Evolutionary conservation across 1,140 invertebrate genomes (phyloP).

Genomic region (Microplitis demolitor): DNA sequence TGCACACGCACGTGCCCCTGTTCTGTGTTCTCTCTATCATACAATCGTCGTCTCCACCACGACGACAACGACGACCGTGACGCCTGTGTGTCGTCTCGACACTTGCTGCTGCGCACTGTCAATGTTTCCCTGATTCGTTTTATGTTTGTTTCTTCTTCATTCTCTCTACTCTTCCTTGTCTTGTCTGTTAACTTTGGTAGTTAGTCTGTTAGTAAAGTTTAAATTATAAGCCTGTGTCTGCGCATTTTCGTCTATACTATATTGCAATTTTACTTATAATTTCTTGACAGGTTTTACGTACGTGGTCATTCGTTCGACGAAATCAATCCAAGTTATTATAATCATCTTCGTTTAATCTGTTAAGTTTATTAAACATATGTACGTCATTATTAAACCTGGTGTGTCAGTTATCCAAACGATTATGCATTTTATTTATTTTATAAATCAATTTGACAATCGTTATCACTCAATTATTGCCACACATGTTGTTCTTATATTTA

Average conservation of each 20-base stretch:
- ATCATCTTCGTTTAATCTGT: background rate
- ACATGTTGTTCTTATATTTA: background rate
- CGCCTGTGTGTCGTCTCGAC: slow-evolving; percentile 25
- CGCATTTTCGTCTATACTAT: background rate
- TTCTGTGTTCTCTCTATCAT: background rate
- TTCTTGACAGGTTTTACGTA: background rate
- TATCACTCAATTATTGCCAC: background rate
- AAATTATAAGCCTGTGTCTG: background rate
- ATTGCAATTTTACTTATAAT: background rate
- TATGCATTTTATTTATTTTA: slow-evolving; percentile 3
- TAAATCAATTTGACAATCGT: slow-evolving; percentile 8
- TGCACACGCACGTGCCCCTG: slow-evolving; percentile 27
- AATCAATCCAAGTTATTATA: background rate
- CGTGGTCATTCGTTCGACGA: background rate
- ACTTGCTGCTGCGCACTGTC: slow-evolving; percentile 24
- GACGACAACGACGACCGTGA: slow-evolving; percentile 15
- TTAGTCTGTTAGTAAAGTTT: background rate
- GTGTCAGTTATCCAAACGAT: background rate
- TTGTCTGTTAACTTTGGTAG: background rate
- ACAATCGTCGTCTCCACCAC: background rate
- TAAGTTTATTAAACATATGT: background rate
- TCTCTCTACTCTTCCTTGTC: background rate
- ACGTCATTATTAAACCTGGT: background rate
- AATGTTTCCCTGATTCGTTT: slow-evolving; percentile 10
- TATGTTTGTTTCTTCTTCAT: background rate